Evolutionary conservation across 2,797 vertebrate genomes (phyloP), one percentile per base, ranked within the genome.

Genomic region (Monodelphis domestica): DNA sequence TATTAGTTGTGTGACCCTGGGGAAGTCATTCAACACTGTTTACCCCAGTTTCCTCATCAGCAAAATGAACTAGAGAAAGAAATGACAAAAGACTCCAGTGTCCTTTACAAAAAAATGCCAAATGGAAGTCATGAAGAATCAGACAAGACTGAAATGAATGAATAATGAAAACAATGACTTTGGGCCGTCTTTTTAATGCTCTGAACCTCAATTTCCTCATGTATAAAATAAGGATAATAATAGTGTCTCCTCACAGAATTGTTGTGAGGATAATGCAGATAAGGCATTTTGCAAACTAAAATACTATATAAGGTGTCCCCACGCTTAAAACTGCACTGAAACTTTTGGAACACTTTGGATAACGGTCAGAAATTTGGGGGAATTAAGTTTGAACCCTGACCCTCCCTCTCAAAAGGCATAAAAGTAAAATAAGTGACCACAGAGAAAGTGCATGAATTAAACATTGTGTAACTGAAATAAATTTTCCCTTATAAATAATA

Each of bases 401-500:
- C n/a, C n/a, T n/a, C 7, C n/a, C 17, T 78, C 17, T n/a, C 4
- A 6, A 45, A 38, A 78, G 54, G 6, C 30, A 87, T 50, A 90
- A 21, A 12, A 70, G 50, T 91, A 92, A 95, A 88, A 54, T 57
- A 53, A 91, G 12, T 15, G 93, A 89, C 63, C 90, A 53, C 51
- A 50, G 90, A 89, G 95, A 96, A 89, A 63, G 90, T 88, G 89
- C 0, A 52, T 12, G 21, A 91, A 3, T 54, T 94, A 93, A 93
- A 0, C 12, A 94, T 88, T 78, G 59, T 45, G 2, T 17, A 38
- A 30, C 0, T 94, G 87, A 95, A 91, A 90, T 88, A 21, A 45
- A 5, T 51, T 91, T 95, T 91, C 56, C 33, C 0, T 91, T 93
- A 33, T 45, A 93, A 96, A 88, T 52, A 94, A 63, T 92, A 15